Evolutionary conservation across 2,888 invertebrate genomes (phyloP), one percentile per base, ranked within the genome.

Genomic region (Odontomyia ornata): DNA sequence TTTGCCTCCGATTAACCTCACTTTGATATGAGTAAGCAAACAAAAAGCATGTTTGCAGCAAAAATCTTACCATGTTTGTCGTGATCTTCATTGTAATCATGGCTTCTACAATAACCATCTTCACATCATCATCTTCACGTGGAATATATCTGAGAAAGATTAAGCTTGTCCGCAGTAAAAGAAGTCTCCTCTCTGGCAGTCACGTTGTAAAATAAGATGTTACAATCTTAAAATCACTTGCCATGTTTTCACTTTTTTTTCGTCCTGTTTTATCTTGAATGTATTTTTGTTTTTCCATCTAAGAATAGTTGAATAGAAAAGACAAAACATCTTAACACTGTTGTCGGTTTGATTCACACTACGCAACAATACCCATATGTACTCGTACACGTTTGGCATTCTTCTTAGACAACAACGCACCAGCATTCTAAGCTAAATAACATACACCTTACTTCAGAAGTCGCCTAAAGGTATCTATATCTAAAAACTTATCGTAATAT

Each of bases 201-300:
- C 27, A 30, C 64, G 30, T 64, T 52, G 52, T 52, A 52, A 64
- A 64, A 64, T 64, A 64, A 64, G 64, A 64, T 64, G 64, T 64
- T 64, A 25, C 13, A 64, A 28, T 64, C 27, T 52, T n/a, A 15
- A 64, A 25, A 28, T 64, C 28, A 11, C 60, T 64, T 64, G 64
- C 28, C 1, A 28, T 28, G 64, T 64, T 64, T 64, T 64, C 64
- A 28, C 30, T 64, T 64, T 64, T n/a, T n/a, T 64, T 64, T 64
- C 36, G 36, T 36, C 64, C 30, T 52, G 15, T 4, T 4, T 9
- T 52, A 9, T 52, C n/a, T n/a, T n/a, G n/a, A n/a, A n/a, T n/a
- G n/a, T n/a, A n/a, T n/a, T n/a, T n/a, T n/a, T n/a, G n/a, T n/a
- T n/a, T n/a, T n/a, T n/a, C n/a, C n/a, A n/a, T n/a, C n/a, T n/a